A percentile compares a stretch with the other conserved stretches of the same genome.
Conservation (phyloP, 2,888 invertebrate species). For the Margaritifera margaritifera region DNA sequence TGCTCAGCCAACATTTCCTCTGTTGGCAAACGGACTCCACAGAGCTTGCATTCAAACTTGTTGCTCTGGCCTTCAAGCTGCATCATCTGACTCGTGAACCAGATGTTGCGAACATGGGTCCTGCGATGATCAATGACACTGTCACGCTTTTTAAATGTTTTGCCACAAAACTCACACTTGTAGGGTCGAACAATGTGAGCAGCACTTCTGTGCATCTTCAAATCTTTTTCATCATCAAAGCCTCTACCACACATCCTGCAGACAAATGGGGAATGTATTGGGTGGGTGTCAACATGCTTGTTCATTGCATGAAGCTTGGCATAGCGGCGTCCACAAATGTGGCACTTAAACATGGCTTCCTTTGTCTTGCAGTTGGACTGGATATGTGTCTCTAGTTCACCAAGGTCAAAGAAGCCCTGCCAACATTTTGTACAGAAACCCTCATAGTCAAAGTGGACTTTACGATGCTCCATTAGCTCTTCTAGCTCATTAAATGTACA, state of each 20-base stretch:
- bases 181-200: constrained; percentile 39
- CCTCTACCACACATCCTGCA: constrained; percentile 42
- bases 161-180: constrained; percentile 37
- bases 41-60: constrained; percentile 28
- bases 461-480: constrained; percentile 35
- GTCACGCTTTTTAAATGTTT: constrained; percentile 37
- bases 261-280: constrained; percentile 37
- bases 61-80: too few species aligned
- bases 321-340: constrained; percentile 35
- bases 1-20: constrained; percentile 28
- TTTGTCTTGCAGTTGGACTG: constrained; percentile 33
- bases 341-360: constrained; percentile 37
- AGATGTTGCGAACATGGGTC: constrained; percentile 21
- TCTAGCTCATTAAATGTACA: constrained; percentile 27
- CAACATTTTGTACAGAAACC: constrained; percentile 40
- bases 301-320: constrained; percentile 34
- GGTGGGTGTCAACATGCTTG: constrained; percentile 42
- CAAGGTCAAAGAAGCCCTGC: constrained; percentile 41
- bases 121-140: constrained; percentile 35
- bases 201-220: constrained; percentile 29
- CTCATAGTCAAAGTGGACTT: constrained; percentile 38
- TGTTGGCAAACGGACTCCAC: constrained; percentile 26
- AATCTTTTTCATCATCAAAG: constrained; percentile 31
- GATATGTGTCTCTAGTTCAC: constrained; percentile 33
- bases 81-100: too few species aligned